Evolutionary conservation across 2,797 vertebrate genomes (phyloP), one percentile per base, ranked within the genome.

Genomic region (Falco rusticolus): DNA sequence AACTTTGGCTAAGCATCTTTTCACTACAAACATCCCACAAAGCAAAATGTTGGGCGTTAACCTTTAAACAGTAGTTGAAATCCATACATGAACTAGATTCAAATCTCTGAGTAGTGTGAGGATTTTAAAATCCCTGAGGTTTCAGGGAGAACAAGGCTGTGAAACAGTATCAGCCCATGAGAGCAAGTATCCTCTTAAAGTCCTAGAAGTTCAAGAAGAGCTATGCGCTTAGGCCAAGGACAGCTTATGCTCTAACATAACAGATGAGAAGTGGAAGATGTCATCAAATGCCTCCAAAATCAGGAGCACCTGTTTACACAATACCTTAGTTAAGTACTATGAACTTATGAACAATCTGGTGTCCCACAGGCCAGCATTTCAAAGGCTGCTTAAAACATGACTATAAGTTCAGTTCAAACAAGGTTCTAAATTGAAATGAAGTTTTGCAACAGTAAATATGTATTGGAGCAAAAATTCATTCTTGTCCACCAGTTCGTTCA

Each of bases 271-370:
- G 61, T 61, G 33, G 69, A 95, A 92, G 68, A 91, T 81, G 47
- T 77, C 61, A 90, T 82, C 82, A 88, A 94, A 95, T 87, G 33
- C 37, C 69, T 94, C 66, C 75, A 91, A 93, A 94, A 89, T 61
- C 41, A 92, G 81, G 34, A 89, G 47, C 78, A 83, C 72, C 54
- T 95, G 45, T 96, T 96, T 93, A 80, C 37, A 65, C 60, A 89
- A 16, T 34, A 85, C 81, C 57, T 92, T 80, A 69, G 39, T 70
- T 90, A 77, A 41, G 14, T 41, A 41, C 41, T 41, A 41, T 41
- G 41, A 41, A 41, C 41, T 41, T 41, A 85, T 84, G 66, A 90
- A 80, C 72, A 94, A 28, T 24, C 33, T 83, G 69, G 25, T 84
- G 60, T 60, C 53, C 47, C 63, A 65, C 17, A 82, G 71, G 80